Evolutionary conservation across 2,797 vertebrate genomes (phyloP).

Genomic region (Benthosema pterotum): DNA sequence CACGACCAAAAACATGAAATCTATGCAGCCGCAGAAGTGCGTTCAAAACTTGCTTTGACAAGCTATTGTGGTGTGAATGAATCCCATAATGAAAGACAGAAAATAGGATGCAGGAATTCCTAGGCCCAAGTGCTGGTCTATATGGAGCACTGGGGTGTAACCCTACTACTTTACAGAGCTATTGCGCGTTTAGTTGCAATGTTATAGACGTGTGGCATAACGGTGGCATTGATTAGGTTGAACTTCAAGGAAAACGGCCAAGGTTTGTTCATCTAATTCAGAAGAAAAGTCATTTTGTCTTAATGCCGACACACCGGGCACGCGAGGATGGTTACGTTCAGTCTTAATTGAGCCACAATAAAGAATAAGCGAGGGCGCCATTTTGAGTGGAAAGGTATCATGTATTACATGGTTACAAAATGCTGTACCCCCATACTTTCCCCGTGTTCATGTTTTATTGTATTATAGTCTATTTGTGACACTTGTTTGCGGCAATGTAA

Average conservation of each 20-base stretch:
- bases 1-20: not conserved
- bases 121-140: constrained; percentile 31
- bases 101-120: constrained; percentile 15
- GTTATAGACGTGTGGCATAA: constrained; percentile 65
- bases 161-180: constrained; percentile 71
- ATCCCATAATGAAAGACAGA: constrained; percentile 33
- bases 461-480: too few relatives aligned
- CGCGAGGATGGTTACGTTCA: not conserved
- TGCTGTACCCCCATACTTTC: too few relatives aligned
- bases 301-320: not conserved
- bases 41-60: constrained; percentile 4
- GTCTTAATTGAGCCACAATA: not conserved
- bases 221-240: constrained; percentile 56
- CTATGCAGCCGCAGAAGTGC: not conserved
- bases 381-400: constrained; percentile 36
- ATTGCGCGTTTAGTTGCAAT: constrained; percentile 56
- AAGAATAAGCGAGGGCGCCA: constrained; percentile 24
- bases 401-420: too few relatives aligned
- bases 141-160: constrained; percentile 64
- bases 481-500: too few relatives aligned
- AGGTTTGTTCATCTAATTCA: not conserved
- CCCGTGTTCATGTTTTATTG: too few relatives aligned
- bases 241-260: constrained; percentile 46
- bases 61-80: constrained; percentile 3
- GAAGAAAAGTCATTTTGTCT: not conserved